phyloP scores from a whole-genome alignment of 2,113 vertebrate species.

The Oenanthe oenanthe region DNA sequence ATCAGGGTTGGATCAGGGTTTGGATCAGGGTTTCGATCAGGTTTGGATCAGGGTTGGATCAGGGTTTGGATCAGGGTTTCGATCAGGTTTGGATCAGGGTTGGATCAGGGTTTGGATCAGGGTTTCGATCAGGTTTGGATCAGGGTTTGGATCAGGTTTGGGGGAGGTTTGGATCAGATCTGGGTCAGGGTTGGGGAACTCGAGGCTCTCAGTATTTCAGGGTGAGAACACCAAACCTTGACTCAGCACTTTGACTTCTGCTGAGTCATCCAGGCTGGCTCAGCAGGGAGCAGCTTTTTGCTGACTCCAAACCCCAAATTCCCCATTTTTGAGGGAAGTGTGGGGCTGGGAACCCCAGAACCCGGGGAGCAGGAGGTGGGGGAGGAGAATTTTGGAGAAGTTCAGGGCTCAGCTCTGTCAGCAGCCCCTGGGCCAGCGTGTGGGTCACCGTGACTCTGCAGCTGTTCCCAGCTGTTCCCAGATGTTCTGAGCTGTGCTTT shows the following conservation, averaged over 20 bases:
- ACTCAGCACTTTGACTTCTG: neutral
- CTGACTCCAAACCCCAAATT: neutral
- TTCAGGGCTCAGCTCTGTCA: neutral
- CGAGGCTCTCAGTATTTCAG: too few relatives aligned
- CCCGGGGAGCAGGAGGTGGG: neutral
- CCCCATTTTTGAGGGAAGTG: neutral
- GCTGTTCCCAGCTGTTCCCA: too few relatives aligned
- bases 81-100: neutral
- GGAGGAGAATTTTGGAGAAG: neutral
- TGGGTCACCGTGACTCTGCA: neutral
- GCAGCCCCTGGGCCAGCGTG: neutral
- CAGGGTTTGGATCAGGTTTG: neutral
- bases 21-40: too few relatives aligned
- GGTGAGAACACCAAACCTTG: neutral
- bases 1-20: neutral
- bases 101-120: too few relatives aligned
- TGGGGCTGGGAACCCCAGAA: neutral
- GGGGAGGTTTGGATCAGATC: too few relatives aligned
- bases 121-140: neutral
- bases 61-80: too few relatives aligned
- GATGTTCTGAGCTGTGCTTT: too few relatives aligned
- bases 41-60: neutral
- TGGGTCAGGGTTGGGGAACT: neutral
- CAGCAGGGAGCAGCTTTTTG: neutral
- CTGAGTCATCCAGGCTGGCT: neutral